Base-by-base conservation (phyloP, 2,797 vertebrate species). In the Alosa sapidissima region DNA sequence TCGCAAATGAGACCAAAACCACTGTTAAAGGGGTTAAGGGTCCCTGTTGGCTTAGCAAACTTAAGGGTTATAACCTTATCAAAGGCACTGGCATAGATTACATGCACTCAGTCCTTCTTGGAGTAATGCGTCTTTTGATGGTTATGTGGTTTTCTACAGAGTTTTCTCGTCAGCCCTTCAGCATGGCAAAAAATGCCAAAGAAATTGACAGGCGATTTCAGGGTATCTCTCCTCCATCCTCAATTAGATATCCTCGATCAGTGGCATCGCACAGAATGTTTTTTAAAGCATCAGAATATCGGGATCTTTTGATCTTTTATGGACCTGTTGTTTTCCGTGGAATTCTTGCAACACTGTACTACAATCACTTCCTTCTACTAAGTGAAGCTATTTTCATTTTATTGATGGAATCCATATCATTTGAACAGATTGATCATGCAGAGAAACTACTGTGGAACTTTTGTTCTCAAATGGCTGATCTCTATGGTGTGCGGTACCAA, bases 371-470 rank as follows among this genome's bases (percentile, higher is more conserved):
- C 54, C 84, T 88, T 2, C 83, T 88, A 5, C 84, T 90, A 21
- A 89, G 85, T 87, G 89, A 89, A 21, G 87, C 85, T 21, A 81
- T 87, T 10, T 90, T 88, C 51, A 88, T 87, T 82, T 81, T 89
- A 16, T 2, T 87, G 51, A 87, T 87, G 86, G 85, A 87, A 19
- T 90, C 86, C 6, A 36, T 88, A 86, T 51, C 82, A 0, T 7
- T 16, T 84, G 62, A 51, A n/a, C 87, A 88, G 68, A 83, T 85
- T 68, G 85, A 88, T 75, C 84, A 88, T 83, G 86, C 86, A 75
- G 81, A 83, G 65, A 82, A 58, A 78, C 85, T 78, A 1, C n/a
- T 85, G 10, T 85, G 68, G 68, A 86, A 81, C 28, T 86, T 86
- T 5, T 86, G 52, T 49, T 86, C 85, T 83, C 81, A 83, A 28